Base-by-base conservation (phyloP, 2,888 invertebrate species). In the Apamea monoglypha region DNA sequence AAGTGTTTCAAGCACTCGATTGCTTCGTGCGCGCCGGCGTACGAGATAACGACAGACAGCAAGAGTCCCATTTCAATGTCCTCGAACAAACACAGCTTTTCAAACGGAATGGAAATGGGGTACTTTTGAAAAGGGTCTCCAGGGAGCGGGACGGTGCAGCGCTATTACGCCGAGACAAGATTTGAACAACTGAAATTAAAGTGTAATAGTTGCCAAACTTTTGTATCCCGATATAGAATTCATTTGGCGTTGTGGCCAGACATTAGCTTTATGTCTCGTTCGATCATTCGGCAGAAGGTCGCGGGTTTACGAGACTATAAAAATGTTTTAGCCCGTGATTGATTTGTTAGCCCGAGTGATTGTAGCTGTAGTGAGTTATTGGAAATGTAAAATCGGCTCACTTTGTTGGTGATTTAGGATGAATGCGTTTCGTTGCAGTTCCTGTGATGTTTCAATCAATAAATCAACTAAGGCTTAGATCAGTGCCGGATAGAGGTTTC, bases 1-100 rank as follows among this genome's bases (percentile, higher is more conserved):
- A 97, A 95, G 89, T 97, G 97, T 81, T 94, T 94, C 89, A 97
- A 93, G 90, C 97, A 97, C 80, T 97, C 97, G 76, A 98, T 91
- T 67, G 98, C 97, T 94, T 98, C 98, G 89, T 98, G 92, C 50
- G 98, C 97, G 83, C 98, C 98, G 85, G 98, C 98, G 94, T 98
- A 98, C 85, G 98, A 97, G 84, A 98, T 97, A 85, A 98, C 96
- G 90, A 98, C 96, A 74, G 98, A 98, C 81, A 98, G 95, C 91
- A 98, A 94, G 88, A 98, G 97, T 92, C 98, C 98, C 98, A 98
- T 98, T 92, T 91, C 90, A 87, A 87, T 71, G 82, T 87, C 84
- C 87, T 89, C 90, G 85, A 88, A 91, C 88, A 90, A 87, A 89
- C 91, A 92, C 91, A 81, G 86, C 90, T 87, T 79, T 87, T 90